These are phyloP conservation scores for Rugalucina vietnamica DNA, from an alignment of 2,888 invertebrate species.

Conservation along the genomic window DNA sequence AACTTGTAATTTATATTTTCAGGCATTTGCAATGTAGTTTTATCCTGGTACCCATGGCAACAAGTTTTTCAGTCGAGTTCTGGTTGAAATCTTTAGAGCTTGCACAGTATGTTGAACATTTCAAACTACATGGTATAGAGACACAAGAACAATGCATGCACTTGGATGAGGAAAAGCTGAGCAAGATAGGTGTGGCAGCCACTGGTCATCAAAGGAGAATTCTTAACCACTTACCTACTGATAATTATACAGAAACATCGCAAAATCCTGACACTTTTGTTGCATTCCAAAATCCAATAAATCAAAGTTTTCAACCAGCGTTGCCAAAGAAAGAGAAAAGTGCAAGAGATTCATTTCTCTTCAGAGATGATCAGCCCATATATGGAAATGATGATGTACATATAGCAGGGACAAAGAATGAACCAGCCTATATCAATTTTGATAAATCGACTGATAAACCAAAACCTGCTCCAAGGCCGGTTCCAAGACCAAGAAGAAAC, in stretches of 20 bases:
- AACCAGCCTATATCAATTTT: neutral
- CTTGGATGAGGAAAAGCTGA: constrained; percentile 36
- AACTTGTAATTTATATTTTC: neutral
- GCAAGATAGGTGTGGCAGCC: constrained; percentile 34
- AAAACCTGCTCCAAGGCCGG: constrained; percentile 32
- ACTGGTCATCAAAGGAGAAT: constrained; percentile 44
- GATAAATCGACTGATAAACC: constrained; percentile 8
- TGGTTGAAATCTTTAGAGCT: constrained; percentile 56
- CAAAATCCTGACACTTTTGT: constrained; percentile 10
- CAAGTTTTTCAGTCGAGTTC: constrained; percentile 29
- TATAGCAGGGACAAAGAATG: neutral
- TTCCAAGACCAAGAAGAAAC: constrained; percentile 23
- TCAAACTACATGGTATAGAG: constrained; percentile 34
- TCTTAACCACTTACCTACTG: constrained; percentile 43
- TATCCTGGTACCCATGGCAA: constrained; percentile 22
- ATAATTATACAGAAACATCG: neutral
- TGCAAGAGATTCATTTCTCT: constrained; percentile 23
- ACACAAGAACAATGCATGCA: constrained; percentile 27
- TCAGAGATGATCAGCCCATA: neutral
- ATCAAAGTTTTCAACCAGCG: neutral
- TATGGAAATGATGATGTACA: neutral
- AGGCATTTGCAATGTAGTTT: neutral
- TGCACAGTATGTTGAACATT: constrained; percentile 33
- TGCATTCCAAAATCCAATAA: neutral
- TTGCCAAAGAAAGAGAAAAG: constrained; percentile 35